Conservation (phyloP, 2,888 invertebrate species). For the Malachius bipustulatus region DNA sequence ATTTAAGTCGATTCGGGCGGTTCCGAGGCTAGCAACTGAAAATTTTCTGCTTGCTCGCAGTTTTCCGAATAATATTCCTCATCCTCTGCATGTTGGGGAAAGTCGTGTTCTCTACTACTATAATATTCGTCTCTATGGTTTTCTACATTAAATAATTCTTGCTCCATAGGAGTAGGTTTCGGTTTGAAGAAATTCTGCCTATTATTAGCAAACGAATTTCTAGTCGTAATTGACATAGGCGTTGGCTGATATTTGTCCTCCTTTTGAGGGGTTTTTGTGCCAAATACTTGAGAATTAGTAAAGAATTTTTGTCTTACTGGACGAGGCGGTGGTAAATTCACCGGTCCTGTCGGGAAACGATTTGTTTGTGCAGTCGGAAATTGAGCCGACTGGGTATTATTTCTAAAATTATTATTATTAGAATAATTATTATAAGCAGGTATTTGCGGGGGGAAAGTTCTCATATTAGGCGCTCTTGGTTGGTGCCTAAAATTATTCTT, state of each 20-base stretch:
- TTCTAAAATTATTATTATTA: too few relatives aligned
- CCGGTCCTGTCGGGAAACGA: too few relatives aligned
- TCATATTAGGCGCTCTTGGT: too few relatives aligned
- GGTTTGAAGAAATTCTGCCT: neutral
- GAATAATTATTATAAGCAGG: too few relatives aligned
- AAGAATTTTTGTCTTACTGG: neutral
- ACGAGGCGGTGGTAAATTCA: too few relatives aligned
- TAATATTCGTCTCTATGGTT: constrained; percentile 4
- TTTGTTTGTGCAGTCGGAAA: too few relatives aligned
- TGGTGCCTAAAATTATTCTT: neutral
- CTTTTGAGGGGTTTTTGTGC: neutral
- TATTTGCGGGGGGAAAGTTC: too few relatives aligned
- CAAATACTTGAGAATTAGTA: neutral
- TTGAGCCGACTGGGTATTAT: too few relatives aligned
- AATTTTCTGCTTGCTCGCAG: constrained; percentile 9
- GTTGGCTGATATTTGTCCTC: constrained; percentile 1
- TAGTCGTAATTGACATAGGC: constrained; percentile 7
- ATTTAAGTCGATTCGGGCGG: constrained; percentile 11
- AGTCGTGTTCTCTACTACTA: too few relatives aligned
- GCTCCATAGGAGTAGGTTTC: constrained; percentile 11
- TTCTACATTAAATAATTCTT: constrained; percentile 1
- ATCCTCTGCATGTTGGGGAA: constrained; percentile 8
- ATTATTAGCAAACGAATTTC: constrained; percentile 6
- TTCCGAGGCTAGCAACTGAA: constrained; percentile 13
- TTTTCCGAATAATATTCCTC: constrained; percentile 8